phyloP scores from a whole-genome alignment of 2,888 invertebrate genomes.

The Syrphus vitripennis region DNA sequence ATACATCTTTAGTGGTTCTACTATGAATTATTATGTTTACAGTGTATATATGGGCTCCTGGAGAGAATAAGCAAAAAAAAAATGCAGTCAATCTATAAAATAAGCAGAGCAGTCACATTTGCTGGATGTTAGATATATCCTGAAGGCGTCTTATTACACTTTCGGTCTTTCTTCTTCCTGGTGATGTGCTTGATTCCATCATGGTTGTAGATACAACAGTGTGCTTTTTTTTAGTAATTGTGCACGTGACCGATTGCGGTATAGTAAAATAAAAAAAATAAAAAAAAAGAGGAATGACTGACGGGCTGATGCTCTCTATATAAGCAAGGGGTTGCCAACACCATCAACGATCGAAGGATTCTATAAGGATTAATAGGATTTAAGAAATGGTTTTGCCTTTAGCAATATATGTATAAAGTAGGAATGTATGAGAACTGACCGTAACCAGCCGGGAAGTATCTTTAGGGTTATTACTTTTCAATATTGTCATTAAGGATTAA shows the following conservation, averaged over 20 bases:
- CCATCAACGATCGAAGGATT: slow-evolving; percentile 56
- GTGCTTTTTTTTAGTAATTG: slow-evolving; percentile 67
- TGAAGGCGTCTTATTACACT: slow-evolving; percentile 69
- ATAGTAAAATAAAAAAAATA: slow-evolving; percentile 3
- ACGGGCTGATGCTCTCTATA: slow-evolving; percentile 25
- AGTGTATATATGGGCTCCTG: slow-evolving; percentile 47
- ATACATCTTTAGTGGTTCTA: slow-evolving; percentile 59
- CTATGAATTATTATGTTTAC: slow-evolving; percentile 67
- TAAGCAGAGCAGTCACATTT: slow-evolving; percentile 72
- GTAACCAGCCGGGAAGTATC: slow-evolving; percentile 54
- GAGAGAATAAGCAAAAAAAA: slow-evolving; percentile 9
- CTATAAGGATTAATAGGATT: slow-evolving; percentile 73
- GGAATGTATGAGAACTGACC: slow-evolving; percentile 26
- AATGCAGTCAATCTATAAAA: slow-evolving; percentile 70
- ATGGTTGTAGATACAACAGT: not conserved
- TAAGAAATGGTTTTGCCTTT: slow-evolving; percentile 69
- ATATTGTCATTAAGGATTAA: slow-evolving; percentile 81
- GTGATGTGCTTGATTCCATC: not conserved
- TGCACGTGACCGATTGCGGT: slow-evolving; percentile 74
- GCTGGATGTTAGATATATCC: slow-evolving; percentile 68
- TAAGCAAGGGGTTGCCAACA: slow-evolving; percentile 38
- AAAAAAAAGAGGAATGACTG: slow-evolving; percentile 27
- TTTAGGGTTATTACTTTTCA: slow-evolving; percentile 80
- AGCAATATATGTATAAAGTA: slow-evolving; percentile 5
- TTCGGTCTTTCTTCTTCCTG: slow-evolving; percentile 15